These are phyloP conservation scores for Platyscapa corneri DNA, from an alignment of 1,140 invertebrate species.

Conservation along the genomic window DNA sequence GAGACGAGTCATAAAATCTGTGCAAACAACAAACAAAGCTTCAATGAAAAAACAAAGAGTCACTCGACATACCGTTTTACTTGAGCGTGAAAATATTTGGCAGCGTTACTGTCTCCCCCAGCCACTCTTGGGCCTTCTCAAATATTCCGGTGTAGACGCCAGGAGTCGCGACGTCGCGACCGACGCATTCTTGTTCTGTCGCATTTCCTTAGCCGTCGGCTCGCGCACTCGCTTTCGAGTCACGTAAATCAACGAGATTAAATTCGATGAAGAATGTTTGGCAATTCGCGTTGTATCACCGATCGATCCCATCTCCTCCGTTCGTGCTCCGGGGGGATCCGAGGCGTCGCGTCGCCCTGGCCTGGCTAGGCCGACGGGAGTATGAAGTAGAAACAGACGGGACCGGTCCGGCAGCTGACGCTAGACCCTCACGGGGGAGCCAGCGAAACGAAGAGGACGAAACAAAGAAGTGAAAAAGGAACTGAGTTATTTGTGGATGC, in stretches of 20 bases:
- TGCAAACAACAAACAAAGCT: neutral
- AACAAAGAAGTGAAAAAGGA: slow-evolving; percentile 12
- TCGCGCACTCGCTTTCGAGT: slow-evolving; percentile 26
- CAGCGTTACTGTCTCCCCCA: neutral
- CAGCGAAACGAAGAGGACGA: neutral
- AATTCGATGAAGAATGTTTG: slow-evolving; percentile 53
- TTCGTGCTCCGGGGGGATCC: neutral
- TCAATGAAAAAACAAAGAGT: neutral
- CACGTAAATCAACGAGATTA: slow-evolving; percentile 52
- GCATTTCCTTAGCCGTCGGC: slow-evolving; percentile 17
- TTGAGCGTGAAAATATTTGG: slow-evolving; percentile 42
- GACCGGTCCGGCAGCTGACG: slow-evolving; percentile 15
- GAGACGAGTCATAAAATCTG: neutral
- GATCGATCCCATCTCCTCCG: neutral
- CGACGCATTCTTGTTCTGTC: slow-evolving; percentile 12
- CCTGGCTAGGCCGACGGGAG: neutral
- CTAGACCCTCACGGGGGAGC: neutral
- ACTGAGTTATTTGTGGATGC: slow-evolving; percentile 30
- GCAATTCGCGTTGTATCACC: slow-evolving; percentile 39
- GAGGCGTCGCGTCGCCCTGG: neutral
- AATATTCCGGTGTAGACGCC: slow-evolving; percentile 1
- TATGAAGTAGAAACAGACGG: slow-evolving; percentile 23
- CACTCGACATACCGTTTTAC: neutral
- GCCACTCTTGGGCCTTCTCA: neutral
- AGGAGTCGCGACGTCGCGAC: neutral